Evolutionary conservation across 2,888 invertebrate species (phyloP).

Genomic region (Ferrisia virgata): DNA sequence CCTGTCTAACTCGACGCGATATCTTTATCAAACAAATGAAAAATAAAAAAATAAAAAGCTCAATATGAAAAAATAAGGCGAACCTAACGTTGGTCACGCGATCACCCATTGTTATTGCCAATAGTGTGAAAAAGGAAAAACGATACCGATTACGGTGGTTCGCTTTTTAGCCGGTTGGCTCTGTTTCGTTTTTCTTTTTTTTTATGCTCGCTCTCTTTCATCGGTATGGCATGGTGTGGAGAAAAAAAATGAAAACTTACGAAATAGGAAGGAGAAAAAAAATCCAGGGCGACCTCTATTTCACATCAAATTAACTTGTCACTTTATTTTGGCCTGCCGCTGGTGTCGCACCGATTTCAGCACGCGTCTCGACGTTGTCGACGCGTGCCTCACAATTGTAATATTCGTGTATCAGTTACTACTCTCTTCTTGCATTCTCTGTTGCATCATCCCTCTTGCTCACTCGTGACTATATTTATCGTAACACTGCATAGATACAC

Average conservation of each 20-base stretch:
- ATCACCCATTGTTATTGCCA: conserved; percentile 37
- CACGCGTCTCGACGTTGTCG: conserved; percentile 36
- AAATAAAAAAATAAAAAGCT: not conserved
- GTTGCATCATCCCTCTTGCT: not conserved
- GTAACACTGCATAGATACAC: too few relatives aligned
- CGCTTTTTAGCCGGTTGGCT: conserved; percentile 5
- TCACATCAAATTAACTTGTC: conserved; percentile 45
- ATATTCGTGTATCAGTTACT: conserved; percentile 42
- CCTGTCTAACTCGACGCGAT: not conserved
- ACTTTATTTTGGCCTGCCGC: conserved; percentile 42
- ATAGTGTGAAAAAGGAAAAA: conserved; percentile 43
- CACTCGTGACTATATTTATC: not conserved
- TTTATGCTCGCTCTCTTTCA: not conserved
- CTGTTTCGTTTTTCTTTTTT: too few relatives aligned
- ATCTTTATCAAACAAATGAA: conserved; percentile 41
- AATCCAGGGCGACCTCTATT: conserved; percentile 21
- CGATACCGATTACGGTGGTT: conserved; percentile 36
- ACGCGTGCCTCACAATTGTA: conserved; percentile 41
- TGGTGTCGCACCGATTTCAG: conserved; percentile 21
- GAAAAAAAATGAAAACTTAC: too few relatives aligned
- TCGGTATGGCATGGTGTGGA: not conserved
- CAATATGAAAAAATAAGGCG: conserved; percentile 10
- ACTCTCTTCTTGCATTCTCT: conserved; percentile 15
- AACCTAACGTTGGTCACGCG: conserved; percentile 36
- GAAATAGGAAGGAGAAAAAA: not conserved